Evolutionary conservation across 2,113 vertebrate species (phyloP).

Genomic region (Apteryx owenii): DNA sequence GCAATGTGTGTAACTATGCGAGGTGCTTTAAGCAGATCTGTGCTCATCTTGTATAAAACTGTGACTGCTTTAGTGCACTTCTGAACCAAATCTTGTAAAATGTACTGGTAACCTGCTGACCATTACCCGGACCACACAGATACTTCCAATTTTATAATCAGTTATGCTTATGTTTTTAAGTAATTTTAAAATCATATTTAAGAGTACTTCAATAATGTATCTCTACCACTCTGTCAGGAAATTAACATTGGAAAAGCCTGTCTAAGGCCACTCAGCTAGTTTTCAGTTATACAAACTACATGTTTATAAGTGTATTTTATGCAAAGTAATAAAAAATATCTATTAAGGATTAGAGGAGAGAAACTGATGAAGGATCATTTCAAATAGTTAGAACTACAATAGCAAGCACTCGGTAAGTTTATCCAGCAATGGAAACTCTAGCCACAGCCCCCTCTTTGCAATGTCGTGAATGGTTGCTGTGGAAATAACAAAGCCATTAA

Average conservation of each 20-base stretch:
- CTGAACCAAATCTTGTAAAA: not conserved
- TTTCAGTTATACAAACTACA: not conserved
- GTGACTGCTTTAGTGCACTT: not conserved
- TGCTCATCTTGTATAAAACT: not conserved
- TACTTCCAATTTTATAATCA: not conserved
- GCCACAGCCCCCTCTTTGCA: slow-evolving; percentile 5
- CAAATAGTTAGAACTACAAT: not conserved
- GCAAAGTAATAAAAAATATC: not conserved
- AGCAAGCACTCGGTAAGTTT: not conserved
- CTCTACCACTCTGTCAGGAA: not conserved
- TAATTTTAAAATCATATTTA: not conserved
- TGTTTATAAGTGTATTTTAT: not conserved
- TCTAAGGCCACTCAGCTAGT: not conserved
- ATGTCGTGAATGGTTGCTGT: not conserved
- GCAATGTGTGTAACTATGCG: not conserved
- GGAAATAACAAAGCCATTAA: slow-evolving; percentile 30
- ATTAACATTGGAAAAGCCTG: not conserved
- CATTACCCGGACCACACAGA: not conserved
- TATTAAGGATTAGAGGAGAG: not conserved
- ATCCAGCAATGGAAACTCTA: not conserved
- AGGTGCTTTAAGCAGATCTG: not conserved
- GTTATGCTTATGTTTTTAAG: not conserved
- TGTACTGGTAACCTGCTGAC: not conserved
- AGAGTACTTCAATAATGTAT: not conserved
- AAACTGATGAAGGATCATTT: not conserved